phyloP scores from a whole-genome alignment of 2,113 vertebrate genomes.

The Chitala chitala region DNA sequence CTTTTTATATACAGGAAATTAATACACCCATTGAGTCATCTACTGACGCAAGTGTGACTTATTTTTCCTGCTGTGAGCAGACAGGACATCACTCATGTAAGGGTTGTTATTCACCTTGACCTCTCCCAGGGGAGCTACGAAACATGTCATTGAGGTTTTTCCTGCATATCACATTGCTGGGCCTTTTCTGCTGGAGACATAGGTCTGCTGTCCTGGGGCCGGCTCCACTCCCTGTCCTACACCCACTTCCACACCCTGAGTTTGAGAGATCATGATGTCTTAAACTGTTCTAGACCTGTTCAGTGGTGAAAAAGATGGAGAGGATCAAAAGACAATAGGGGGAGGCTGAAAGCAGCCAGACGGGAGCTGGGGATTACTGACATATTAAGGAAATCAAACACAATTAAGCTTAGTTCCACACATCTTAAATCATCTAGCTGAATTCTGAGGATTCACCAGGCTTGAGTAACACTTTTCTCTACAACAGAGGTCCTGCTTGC shows the following conservation, averaged over 20 bases:
- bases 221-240: constrained; percentile 95
- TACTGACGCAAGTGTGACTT: background rate
- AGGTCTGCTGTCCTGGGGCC: constrained; percentile 87
- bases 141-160: constrained; percentile 94
- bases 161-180: constrained; percentile 89
- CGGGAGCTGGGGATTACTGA: no score
- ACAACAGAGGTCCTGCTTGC: no score
- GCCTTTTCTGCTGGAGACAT: constrained; percentile 88
- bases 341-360: background rate
- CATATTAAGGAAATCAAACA: no score
- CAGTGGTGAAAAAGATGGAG: constrained; percentile 13
- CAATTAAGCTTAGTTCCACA: no score
- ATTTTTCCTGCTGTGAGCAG: background rate
- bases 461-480: no score
- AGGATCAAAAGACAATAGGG: constrained; percentile 6
- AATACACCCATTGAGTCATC: background rate
- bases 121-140: constrained; percentile 86
- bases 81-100: background rate
- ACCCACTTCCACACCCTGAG: constrained; percentile 92
- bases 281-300: no score
- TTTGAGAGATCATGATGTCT: background rate
- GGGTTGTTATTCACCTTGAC: constrained; percentile 75
- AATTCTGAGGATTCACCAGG: no score
- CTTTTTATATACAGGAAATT: background rate
- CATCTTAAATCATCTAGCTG: no score